phyloP scores from a whole-genome alignment of 2,888 invertebrate species.

The Lepidocyrtoides sp. region DNA sequence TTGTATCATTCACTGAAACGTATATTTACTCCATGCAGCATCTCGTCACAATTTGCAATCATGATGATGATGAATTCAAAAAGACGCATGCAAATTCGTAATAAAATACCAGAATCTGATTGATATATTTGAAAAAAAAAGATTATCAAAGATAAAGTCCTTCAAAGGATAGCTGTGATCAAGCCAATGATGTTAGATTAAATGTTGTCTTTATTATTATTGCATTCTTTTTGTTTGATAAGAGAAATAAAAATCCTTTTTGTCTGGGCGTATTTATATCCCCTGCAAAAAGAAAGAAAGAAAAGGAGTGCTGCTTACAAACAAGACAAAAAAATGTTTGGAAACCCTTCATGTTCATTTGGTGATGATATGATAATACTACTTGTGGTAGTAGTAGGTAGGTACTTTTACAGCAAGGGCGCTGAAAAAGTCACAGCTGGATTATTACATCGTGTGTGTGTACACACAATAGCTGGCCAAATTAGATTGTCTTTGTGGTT shows the following conservation, averaged over 20 bases:
- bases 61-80: not conserved
- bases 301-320: conserved; percentile 41
- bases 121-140: conserved; percentile 9
- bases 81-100: conserved; percentile 18
- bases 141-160: conserved; percentile 44
- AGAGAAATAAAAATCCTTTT: conserved; percentile 20
- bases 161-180: conserved; percentile 29
- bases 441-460: conserved; percentile 25
- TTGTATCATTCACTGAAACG: not conserved
- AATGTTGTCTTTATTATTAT: conserved; percentile 44
- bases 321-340: conserved; percentile 29
- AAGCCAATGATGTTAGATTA: conserved; percentile 38
- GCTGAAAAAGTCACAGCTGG: conserved; percentile 57
- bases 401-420: not conserved
- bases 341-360: not conserved
- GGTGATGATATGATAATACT: not conserved
- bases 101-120: conserved; percentile 33
- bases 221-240: conserved; percentile 21
- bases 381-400: not conserved
- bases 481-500: conserved; percentile 36
- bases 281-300: conserved; percentile 10
- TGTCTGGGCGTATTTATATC: conserved; percentile 43
- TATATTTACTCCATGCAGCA: not conserved
- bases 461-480: conserved; percentile 57
- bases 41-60: not conserved